phyloP scores from a whole-genome alignment of 2,113 vertebrate genomes.

The Entelurus aequoreus region DNA sequence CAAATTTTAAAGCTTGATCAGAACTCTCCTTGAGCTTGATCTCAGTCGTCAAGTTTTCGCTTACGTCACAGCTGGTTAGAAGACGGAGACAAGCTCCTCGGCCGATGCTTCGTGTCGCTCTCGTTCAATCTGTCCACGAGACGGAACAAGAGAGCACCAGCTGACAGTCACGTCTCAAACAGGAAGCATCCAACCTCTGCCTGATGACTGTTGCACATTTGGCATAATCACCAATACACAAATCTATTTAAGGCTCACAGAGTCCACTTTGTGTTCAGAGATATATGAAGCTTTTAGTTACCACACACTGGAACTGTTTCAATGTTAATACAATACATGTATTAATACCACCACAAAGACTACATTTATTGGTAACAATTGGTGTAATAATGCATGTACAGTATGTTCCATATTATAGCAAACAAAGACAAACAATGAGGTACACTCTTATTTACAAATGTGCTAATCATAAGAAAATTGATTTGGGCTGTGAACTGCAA shows the following conservation, averaged over 20 bases:
- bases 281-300: background rate
- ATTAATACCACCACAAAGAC: no score
- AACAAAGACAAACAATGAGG: no score
- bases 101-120: slow-evolving; percentile 21
- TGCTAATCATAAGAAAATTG: background rate
- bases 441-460: no score
- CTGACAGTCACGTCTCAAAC: slow-evolving; percentile 44
- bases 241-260: background rate
- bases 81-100: slow-evolving; percentile 5
- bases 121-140: slow-evolving; percentile 38
- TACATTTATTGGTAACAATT: no score
- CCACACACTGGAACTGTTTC: no score
- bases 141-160: slow-evolving; percentile 31
- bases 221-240: background rate
- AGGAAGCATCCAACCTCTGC: slow-evolving; percentile 28
- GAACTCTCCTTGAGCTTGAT: slow-evolving; percentile 17
- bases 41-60: slow-evolving; percentile 44
- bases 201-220: slow-evolving; percentile 12
- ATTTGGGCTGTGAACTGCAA: background rate
- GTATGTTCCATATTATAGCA: no score
- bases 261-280: background rate
- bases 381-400: no score
- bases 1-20: slow-evolving; percentile 6
- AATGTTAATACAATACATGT: no score
- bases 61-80: slow-evolving; percentile 30